phyloP scores from a whole-genome alignment of 2,888 invertebrate species.

The Labia minor region DNA sequence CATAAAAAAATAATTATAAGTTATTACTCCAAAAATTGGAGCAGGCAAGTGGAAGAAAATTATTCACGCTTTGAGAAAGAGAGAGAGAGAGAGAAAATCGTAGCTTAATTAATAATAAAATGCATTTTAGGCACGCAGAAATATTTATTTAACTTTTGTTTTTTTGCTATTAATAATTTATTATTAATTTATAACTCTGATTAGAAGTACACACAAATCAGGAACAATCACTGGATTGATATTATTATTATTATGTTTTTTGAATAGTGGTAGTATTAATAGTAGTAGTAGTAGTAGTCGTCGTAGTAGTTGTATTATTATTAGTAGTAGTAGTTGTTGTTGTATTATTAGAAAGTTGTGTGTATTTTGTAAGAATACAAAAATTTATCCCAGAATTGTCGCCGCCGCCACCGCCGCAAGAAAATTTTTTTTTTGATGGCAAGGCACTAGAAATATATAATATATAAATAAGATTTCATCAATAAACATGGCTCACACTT shows the following conservation, averaged over 20 bases:
- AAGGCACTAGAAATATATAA: neutral
- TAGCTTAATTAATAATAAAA: neutral
- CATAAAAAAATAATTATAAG: neutral
- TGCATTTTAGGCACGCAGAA: neutral
- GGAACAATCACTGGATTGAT: neutral
- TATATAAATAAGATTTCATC: neutral
- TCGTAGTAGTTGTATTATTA: too few species aligned
- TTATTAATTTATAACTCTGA: neutral
- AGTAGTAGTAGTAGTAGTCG: too few species aligned
- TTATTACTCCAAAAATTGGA: neutral
- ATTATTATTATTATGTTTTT: too few species aligned
- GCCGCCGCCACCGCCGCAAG: neutral
- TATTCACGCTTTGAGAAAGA: neutral
- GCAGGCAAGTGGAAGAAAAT: constrained; percentile 4
- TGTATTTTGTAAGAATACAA: neutral
- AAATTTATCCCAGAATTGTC: neutral
- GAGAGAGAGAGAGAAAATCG: neutral
- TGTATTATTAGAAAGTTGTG: too few species aligned
- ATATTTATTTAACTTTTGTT: too few species aligned
- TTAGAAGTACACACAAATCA: neutral
- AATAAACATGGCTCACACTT: neutral
- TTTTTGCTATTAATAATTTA: too few species aligned
- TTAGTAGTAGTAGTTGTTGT: too few species aligned
- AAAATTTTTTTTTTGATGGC: neutral
- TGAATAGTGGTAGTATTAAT: too few species aligned